These are phyloP conservation scores for Panzeria rudis DNA, from an alignment of 2,888 invertebrate species.

Conservation along the genomic window DNA sequence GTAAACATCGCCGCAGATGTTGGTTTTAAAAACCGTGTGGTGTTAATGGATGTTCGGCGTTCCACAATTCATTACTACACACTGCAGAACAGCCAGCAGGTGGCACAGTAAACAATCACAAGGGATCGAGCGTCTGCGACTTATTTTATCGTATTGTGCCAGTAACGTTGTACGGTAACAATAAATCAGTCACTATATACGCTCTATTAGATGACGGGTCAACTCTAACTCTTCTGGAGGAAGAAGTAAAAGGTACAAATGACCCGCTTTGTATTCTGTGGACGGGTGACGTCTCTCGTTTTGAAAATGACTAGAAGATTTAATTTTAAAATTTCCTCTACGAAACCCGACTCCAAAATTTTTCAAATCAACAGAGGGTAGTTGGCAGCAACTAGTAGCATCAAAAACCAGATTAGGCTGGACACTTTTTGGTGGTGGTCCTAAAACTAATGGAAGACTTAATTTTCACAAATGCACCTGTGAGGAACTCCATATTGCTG, in stretches of 20 bases:
- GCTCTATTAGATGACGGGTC: slow-evolving; percentile 44
- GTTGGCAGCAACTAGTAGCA: slow-evolving; percentile 43
- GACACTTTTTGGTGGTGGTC: slow-evolving; percentile 43
- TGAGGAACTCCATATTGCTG: slow-evolving; percentile 18
- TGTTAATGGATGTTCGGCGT: slow-evolving; percentile 28
- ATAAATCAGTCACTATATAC: slow-evolving; percentile 26
- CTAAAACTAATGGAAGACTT: background rate
- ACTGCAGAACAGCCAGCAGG: background rate
- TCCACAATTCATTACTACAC: slow-evolving; percentile 46
- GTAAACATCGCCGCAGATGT: slow-evolving; percentile 20
- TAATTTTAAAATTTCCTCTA: slow-evolving; percentile 10
- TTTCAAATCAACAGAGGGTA: slow-evolving; percentile 46
- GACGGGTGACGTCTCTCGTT: slow-evolving; percentile 47
- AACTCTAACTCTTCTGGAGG: slow-evolving; percentile 45
- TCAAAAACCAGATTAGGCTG: slow-evolving; percentile 43
- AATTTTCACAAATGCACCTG: slow-evolving; percentile 41
- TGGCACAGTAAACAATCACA: slow-evolving; percentile 2
- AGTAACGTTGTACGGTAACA: slow-evolving; percentile 24
- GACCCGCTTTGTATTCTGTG: slow-evolving; percentile 48
- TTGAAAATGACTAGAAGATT: slow-evolving; percentile 14
- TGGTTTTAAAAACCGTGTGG: slow-evolving; percentile 36
- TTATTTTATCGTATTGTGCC: slow-evolving; percentile 48
- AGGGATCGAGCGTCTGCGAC: background rate
- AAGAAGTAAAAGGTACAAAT: slow-evolving; percentile 25
- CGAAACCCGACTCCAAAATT: background rate